Conservation (phyloP, 1,140 invertebrate genomes). For the Drosophila tani region DNA sequence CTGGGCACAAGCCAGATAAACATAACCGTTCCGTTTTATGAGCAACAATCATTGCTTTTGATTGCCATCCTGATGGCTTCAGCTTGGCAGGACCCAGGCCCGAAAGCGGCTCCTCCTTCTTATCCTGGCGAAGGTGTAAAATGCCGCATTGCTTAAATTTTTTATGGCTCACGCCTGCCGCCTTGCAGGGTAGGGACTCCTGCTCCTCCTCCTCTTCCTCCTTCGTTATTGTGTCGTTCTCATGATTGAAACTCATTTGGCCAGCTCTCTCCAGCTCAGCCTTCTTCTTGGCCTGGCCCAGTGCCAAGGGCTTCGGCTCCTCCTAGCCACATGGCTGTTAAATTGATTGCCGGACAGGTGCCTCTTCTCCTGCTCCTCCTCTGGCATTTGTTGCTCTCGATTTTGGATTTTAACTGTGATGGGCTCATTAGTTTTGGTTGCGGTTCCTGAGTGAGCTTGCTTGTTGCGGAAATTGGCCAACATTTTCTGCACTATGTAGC, state of each 20-base stretch:
- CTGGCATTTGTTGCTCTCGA: constrained; percentile 53
- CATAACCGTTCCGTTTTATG: constrained; percentile 82
- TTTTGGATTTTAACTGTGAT: constrained; percentile 40
- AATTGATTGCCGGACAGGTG: constrained; percentile 69
- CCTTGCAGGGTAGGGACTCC: constrained; percentile 1
- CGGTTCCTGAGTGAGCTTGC: constrained; percentile 17
- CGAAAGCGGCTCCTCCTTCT: constrained; percentile 13
- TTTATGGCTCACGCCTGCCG: constrained; percentile 64
- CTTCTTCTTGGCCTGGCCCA: constrained; percentile 28
- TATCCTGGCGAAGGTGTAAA: constrained; percentile 65
- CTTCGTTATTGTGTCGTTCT: constrained; percentile 59
- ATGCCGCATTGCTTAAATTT: constrained; percentile 79
- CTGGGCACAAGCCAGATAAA: constrained; percentile 76
- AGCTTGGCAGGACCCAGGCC: constrained; percentile 13
- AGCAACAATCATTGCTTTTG: constrained; percentile 82
- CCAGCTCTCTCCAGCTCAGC: constrained; percentile 1
- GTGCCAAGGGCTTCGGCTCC: constrained; percentile 11
- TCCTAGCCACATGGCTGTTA: constrained; percentile 62
- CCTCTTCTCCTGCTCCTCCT: background rate
- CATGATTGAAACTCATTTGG: constrained; percentile 72
- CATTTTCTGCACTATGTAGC: constrained; percentile 27
- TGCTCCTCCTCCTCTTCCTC: background rate
- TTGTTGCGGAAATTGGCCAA: constrained; percentile 35
- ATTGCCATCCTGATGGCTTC: constrained; percentile 71
- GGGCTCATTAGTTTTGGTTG: constrained; percentile 60